These are phyloP conservation scores for Heterohyrax brucei DNA, from an alignment of 2,797 vertebrate species.

Conservation along the genomic window DNA sequence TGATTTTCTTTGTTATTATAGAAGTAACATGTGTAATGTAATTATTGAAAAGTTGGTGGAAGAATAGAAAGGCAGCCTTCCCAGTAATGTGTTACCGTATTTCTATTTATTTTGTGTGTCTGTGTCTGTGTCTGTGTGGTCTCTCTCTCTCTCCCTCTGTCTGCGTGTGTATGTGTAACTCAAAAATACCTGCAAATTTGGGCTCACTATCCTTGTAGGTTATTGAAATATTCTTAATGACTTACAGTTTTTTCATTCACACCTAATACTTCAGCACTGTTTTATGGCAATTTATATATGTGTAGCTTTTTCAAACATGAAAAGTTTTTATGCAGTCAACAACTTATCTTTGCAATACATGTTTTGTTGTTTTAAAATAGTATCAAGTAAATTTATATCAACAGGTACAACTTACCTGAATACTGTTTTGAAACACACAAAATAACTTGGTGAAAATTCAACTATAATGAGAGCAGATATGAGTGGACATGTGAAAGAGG, in stretches of 20 bases:
- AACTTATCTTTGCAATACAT: not conserved
- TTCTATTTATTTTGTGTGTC: not conserved
- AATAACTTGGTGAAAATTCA: not conserved
- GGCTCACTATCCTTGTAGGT: not conserved
- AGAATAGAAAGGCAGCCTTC: not conserved
- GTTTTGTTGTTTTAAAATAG: not conserved
- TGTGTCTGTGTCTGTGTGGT: too few relatives aligned
- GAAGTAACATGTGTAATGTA: conserved; percentile 68
- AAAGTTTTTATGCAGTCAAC: not conserved
- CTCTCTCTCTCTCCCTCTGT: too few relatives aligned
- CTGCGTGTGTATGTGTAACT: not conserved
- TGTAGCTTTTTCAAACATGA: not conserved
- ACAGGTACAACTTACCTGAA: not conserved
- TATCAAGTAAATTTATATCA: not conserved
- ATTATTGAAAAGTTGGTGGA: not conserved
- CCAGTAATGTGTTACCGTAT: not conserved
- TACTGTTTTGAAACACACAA: not conserved
- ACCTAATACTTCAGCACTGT: not conserved
- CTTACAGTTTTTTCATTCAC: not conserved
- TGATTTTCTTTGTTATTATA: not conserved
- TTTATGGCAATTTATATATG: not conserved
- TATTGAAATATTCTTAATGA: not conserved
- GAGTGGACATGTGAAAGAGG: not conserved
- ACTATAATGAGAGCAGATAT: not conserved
- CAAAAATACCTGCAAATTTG: not conserved